Base-by-base conservation (phyloP, 1,140 invertebrate genomes). In the Physella acuta region DNA sequence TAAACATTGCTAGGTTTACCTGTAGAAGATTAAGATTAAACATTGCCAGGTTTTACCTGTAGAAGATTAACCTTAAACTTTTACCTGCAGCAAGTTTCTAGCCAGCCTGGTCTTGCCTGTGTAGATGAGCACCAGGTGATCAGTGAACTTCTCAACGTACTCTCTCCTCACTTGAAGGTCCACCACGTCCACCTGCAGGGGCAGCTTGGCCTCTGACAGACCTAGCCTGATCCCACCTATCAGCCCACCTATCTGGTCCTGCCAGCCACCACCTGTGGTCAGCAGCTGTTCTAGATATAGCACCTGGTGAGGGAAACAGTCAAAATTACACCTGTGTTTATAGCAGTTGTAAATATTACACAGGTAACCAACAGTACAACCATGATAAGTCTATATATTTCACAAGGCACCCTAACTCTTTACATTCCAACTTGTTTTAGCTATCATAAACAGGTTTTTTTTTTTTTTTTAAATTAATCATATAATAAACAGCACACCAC, bases 231-330 rank as follows among this genome's bases (percentile, higher is more conserved):
- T 75, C 16, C 87, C 87, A n/a, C 85, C 85, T 37, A 79, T 74
- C 2, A 88, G 75, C 0, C 86, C 87, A 44, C 87, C 86, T 8
- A 88, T 85, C 76, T 88, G 87, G 72, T 88, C 88, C 77, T 88
- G 88, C 88, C 88, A 88, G 1, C 88, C 88, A 30, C 88, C 88
- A 31, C 83, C 84, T 65, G 88, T 88, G 5, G 88, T 88, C 67
- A 88, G 73, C 73, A 88, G 71, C 76, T 88, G 87, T 65, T 88
- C 88, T 34, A 88, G 71, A 68, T 85, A 81, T 16, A 88, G 76
- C 1, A 88, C 86, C 84, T 87, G 72, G 11, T 71, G 55, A 65
- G n/a, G n/a, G n/a, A n/a, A n/a, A n/a, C n/a, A n/a, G n/a, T n/a
- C n/a, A n/a, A n/a, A n/a, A n/a, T n/a, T n/a, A n/a, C n/a, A n/a